Evolutionary conservation across 2,113 vertebrate genomes (phyloP), one percentile per base, ranked within the genome.

Genomic region (cattle (Bos taurus)): DNA sequence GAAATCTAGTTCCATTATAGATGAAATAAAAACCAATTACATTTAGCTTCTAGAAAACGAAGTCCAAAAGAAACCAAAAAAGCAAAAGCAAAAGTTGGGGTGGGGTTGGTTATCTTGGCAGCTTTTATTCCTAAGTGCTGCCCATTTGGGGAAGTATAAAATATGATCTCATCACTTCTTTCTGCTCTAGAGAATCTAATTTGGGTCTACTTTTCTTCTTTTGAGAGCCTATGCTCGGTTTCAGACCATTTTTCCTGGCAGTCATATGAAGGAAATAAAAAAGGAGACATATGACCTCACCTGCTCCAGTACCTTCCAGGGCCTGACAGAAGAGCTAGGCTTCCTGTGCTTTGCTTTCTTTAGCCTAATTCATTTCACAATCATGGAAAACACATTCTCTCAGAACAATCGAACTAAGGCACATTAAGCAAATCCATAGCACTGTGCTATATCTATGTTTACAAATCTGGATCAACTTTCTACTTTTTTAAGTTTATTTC

Each of bases 271-370:
- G 81, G 81, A 95, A 97, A 98, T 96, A 93, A 97, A 97, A 96
- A 97, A 81, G 60, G 90, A 95, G 84, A 91, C 40, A 3, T 12
- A 97, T 97, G 93, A 96, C 91, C 84, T 97, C 95, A 98, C 98
- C 94, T 96, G 90, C 59, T 91, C 94, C 46, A 36, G 52, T 13
- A 82, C 95, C 92, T 96, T 92, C 77, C 90, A 90, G 86, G 60
- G 60, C 62, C 94, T 87, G 67, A 57, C 15, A 43, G 43, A 90
- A 83, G 26, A 91, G 83, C 30, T 56, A 90, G 48, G 25, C 48
- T 95, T 74, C 93, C 88, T 92, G 64, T n/a, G 48, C 84, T 87
- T 52, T 87, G 87, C 67, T 96, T 90, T 78, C 97, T 94, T 91
- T 93, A 77, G 86, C 60, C 48, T 94, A 67, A 93, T 67, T 92